Base-by-base conservation (phyloP, 2,888 invertebrate genomes). In the Amphipyra tragopoginis region DNA sequence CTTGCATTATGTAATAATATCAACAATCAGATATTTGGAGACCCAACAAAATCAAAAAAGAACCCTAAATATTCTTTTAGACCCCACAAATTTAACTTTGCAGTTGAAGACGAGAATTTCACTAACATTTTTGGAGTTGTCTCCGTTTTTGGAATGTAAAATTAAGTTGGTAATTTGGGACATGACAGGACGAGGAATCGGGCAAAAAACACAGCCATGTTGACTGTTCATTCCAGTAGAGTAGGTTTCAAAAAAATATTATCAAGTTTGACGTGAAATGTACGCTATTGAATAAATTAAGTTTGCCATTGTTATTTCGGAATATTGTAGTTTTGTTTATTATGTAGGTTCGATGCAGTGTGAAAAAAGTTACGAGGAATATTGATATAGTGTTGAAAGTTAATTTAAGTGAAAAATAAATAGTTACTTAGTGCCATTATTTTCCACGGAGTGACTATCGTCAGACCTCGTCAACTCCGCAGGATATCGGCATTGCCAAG, bases 151-250 rank as follows among this genome's bases (percentile, higher is more conserved):
- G 4, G 29, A 21, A 11, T 5, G 71, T 50, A 51, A 61, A 56
- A 33, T 54, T 54, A 63, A 52, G 26, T 73, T 71, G 60, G 68
- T 68, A 1, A 13, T 58, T 56, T 2, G 50, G 9, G 44, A 71
- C 58, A 68, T 65, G 77, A 68, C 79, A 71, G 65, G 65, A 53
- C 58, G 60, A 58, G 72, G 49, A 58, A 36, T 39, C 42, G 57
- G 50, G 55, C 66, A 74, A 79, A 75, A 78, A 78, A 77, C 54
- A 47, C 50, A 77, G 74, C 75, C 70, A 79, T 83, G 81, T 85
- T 85, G 81, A 84, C 84, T 80, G 82, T 84, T 84, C 83, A 78
- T 86, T 89, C 85, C 86, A 83, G 80, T 60, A 73, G 86, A 85
- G 79, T 81, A 73, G 67, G 61, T 74, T 62, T 60, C 53, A 80